Base-by-base conservation (phyloP, 2,113 vertebrate genomes). In the Antidorcas marsupialis region DNA sequence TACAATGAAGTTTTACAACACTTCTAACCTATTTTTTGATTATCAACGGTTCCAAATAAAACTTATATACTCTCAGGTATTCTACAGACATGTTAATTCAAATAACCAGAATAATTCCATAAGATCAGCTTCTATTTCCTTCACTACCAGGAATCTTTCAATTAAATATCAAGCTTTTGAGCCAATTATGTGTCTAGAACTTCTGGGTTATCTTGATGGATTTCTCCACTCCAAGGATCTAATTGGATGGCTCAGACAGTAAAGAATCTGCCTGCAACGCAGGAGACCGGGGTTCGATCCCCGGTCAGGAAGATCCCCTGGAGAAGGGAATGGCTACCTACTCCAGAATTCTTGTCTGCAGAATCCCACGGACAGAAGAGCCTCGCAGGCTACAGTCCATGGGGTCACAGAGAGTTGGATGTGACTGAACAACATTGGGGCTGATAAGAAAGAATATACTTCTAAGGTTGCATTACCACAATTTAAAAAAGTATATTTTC, bases 11-110 rank as follows among this genome's bases (percentile, higher is more conserved):
- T 62, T 91, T 96, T 85, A 84, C 9, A 94, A 60, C 36, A 96
- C 91, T 95, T 97, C 83, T 92, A 81, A 79, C 52, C 83, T 76
- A 87, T 85, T 59, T 91, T 94, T 88, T 96, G 45, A 92, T 62
- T 93, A 95, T 9, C 88, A 97, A 60, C 27, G 5, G 10, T 82
- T 96, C 64, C 74, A 95, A 94, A 95, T 88, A 95, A 97, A 81
- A 96, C 4, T 30, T 83, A 97, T 23, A 55, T 39, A 86, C 36
- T 76, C 55, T 79, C 36, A 78, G 60, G n/a, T 89, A 81, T n/a
- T 87, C 39, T 89, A 83, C 3, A 78, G 45, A 95, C 85, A 89
- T 47, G 6, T 39, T 84, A 45, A 91, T 92, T 95, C 81, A 89
- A 97, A 86, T 85, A 91, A 95, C 84, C 19, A 39, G 86, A 98